A percentile compares a stretch with the other conserved stretches of the same genome.
These are phyloP conservation scores for Morelia viridis DNA, from an alignment of 2,797 vertebrate species.

Conservation along the genomic window DNA sequence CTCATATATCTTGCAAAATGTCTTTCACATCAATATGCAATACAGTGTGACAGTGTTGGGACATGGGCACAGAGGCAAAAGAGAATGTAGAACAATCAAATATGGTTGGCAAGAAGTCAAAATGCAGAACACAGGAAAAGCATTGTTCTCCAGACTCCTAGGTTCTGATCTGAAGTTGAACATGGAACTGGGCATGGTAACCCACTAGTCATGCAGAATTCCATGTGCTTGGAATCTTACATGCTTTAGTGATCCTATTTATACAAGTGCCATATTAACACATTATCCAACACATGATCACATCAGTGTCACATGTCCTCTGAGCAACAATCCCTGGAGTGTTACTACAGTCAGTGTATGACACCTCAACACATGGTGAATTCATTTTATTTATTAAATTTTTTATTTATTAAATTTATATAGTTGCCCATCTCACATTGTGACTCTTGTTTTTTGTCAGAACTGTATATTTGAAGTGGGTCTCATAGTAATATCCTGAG, in stretches of 20 bases:
- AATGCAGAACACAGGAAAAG: not conserved
- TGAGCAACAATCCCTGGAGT: not conserved
- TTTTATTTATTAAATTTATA: not conserved
- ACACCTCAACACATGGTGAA: not conserved
- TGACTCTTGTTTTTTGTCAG: not conserved
- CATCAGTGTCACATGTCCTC: not conserved
- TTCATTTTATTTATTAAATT: not conserved
- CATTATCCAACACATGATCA: not conserved
- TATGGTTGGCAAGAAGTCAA: not conserved
- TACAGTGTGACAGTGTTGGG: not conserved
- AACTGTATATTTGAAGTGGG: not conserved
- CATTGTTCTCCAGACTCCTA: not conserved
- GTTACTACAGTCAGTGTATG: not conserved
- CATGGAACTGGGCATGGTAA: not conserved
- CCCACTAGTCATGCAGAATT: not conserved
- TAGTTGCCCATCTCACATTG: not conserved
- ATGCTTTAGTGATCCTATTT: not conserved
- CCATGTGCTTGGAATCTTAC: not conserved
- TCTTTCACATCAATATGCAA: slow-evolving; percentile 5
- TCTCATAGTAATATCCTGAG: not conserved
- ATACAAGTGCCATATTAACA: not conserved
- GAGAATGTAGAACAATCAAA: not conserved
- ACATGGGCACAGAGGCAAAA: not conserved
- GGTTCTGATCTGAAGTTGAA: not conserved
- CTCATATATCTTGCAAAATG: slow-evolving; percentile 14